Percentiles rank a stretch among this genome's conserved stretches.
These are phyloP conservation scores for Monochamus alternatus DNA, from an alignment of 2,888 invertebrate species.

Conservation along the genomic window DNA sequence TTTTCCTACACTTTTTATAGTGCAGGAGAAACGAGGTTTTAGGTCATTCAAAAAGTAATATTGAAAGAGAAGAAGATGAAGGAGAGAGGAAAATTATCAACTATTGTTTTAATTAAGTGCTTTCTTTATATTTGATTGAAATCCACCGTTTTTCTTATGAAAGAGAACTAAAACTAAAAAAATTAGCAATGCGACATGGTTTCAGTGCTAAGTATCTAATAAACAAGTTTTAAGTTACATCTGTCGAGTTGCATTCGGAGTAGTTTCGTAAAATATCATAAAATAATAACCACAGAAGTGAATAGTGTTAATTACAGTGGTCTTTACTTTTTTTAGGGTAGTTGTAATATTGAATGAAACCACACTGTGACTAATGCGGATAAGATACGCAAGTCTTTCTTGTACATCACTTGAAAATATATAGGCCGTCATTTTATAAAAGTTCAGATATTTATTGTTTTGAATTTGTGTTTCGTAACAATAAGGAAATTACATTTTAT, in stretches of 20 bases:
- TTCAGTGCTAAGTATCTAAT: not conserved
- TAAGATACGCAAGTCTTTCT: not conserved
- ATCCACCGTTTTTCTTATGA: not conserved
- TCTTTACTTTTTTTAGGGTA: not conserved
- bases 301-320: not conserved
- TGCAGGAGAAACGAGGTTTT: too few relatives aligned
- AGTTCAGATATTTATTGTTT: too few relatives aligned
- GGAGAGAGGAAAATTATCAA: too few relatives aligned
- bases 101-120: too few relatives aligned
- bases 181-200: slow-evolving; percentile 2
- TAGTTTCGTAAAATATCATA: not conserved
- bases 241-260: not conserved
- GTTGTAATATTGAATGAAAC: slow-evolving; percentile 8
- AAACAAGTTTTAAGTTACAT: not conserved
- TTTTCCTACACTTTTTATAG: too few relatives aligned
- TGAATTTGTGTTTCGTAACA: too few relatives aligned
- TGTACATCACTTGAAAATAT: not conserved
- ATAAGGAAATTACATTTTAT: too few relatives aligned
- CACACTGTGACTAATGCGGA: not conserved
- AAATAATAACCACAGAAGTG: slow-evolving; percentile 1
- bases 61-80: too few relatives aligned
- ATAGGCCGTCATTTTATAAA: too few relatives aligned
- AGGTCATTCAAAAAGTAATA: too few relatives aligned
- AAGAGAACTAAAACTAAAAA: not conserved
- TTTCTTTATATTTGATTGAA: too few relatives aligned